A percentile compares a stretch with the other conserved stretches of the same genome.
Conservation (phyloP, 2,888 invertebrate species). For the Pterostichus madidus region DNA sequence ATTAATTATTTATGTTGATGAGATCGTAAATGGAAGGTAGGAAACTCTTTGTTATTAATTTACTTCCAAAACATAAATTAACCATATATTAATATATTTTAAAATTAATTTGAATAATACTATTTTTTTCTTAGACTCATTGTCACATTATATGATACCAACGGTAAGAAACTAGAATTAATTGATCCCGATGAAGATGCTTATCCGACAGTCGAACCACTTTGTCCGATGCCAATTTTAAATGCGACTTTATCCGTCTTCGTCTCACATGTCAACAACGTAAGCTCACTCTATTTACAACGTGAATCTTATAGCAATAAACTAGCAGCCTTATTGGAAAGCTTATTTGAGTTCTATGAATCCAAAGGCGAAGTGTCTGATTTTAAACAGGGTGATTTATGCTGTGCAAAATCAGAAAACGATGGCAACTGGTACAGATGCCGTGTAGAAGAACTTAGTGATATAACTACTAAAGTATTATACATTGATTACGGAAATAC, state of each 20-base stretch:
- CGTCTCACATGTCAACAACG: constrained; percentile 81
- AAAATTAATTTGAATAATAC: no score
- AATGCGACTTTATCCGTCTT: constrained; percentile 81
- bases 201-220: constrained; percentile 77
- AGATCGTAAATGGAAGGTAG: constrained; percentile 77
- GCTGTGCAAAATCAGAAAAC: constrained; percentile 69
- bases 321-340: constrained; percentile 77
- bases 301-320: constrained; percentile 77
- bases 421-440: constrained; percentile 88
- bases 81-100: no score
- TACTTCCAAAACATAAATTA: no score
- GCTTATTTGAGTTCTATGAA: constrained; percentile 82
- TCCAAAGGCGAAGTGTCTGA: constrained; percentile 70
- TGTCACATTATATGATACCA: constrained; percentile 82
- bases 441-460: constrained; percentile 77
- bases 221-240: constrained; percentile 83
- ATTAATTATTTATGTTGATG: constrained; percentile 77
- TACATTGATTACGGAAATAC: constrained; percentile 87
- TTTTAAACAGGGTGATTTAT: constrained; percentile 33
- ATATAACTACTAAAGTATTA: constrained; percentile 78
- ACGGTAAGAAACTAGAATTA: constrained; percentile 78
- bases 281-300: constrained; percentile 84
- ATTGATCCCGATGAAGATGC: constrained; percentile 80
- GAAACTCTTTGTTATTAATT: constrained; percentile 63
- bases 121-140: constrained; percentile 79